Evolutionary conservation across 2,113 vertebrate species (phyloP).

Genomic region (Phoenicopterus ruber): DNA sequence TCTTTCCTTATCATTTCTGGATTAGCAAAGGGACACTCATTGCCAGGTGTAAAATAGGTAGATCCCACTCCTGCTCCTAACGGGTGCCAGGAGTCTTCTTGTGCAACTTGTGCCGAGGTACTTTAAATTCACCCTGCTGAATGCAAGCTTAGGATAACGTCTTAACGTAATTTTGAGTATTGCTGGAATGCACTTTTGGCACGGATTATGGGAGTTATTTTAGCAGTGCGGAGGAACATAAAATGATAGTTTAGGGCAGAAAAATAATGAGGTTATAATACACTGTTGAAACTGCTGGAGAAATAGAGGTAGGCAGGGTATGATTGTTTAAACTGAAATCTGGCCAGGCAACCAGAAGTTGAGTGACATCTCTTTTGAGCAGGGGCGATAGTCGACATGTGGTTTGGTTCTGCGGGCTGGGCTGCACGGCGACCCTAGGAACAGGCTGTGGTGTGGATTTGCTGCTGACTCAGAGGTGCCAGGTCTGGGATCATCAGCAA

Average conservation of each 20-base stretch:
- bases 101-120: not conserved
- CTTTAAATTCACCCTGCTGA: not conserved
- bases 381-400: not conserved
- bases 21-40: not conserved
- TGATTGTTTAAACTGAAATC: not conserved
- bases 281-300: not conserved
- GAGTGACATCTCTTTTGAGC: not conserved
- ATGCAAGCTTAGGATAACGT: not conserved
- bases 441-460: not conserved
- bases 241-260: conserved; percentile 2
- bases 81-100: fast-evolving
- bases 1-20: not conserved
- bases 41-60: not conserved
- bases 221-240: not conserved
- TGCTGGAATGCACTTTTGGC: not conserved
- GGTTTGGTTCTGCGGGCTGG: not conserved
- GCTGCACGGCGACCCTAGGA: not conserved
- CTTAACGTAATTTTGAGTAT: not conserved
- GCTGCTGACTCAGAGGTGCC: conserved; percentile 10
- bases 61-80: not conserved
- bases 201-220: not conserved
- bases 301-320: not conserved
- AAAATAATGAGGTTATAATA: conserved; percentile 7
- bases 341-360: not conserved
- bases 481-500: not conserved